Percentiles rank a stretch among this genome's conserved stretches.
These are phyloP conservation scores for Cyprinodon tularosa DNA, from an alignment of 2,113 vertebrate genomes.

Conservation along the genomic window DNA sequence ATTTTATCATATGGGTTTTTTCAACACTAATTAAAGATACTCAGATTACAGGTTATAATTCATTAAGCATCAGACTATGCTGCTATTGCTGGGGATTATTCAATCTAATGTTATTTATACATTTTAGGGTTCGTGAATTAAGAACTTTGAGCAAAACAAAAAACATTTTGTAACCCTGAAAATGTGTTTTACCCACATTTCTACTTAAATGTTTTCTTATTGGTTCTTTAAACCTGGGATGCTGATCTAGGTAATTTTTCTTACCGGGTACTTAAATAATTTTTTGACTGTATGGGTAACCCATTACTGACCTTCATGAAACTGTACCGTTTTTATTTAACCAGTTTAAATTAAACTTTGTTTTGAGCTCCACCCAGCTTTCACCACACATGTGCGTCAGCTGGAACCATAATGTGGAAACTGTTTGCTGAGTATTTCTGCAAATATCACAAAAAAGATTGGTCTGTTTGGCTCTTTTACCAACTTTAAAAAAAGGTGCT, in stretches of 20 bases:
- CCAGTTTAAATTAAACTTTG: slow-evolving; percentile 23
- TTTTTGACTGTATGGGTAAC: neutral
- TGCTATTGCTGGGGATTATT: neutral
- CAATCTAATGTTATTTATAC: neutral
- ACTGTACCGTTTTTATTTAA: neutral
- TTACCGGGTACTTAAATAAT: neutral
- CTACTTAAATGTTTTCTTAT: neutral
- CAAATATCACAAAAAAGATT: slow-evolving; percentile 45
- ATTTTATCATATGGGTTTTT: neutral
- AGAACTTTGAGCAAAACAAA: neutral
- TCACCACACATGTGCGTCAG: neutral
- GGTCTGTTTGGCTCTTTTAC: neutral
- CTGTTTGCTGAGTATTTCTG: slow-evolving; percentile 32
- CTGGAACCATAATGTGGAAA: slow-evolving; percentile 16
- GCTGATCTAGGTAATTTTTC: neutral
- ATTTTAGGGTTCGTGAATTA: neutral
- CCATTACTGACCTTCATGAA: neutral
- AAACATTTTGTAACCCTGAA: neutral
- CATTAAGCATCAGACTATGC: neutral
- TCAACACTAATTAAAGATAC: neutral
- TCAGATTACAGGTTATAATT: neutral
- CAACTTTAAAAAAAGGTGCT: neutral
- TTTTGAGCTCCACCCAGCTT: slow-evolving; percentile 15
- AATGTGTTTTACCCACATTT: neutral
- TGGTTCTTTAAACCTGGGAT: neutral